These are phyloP conservation scores for Enteromius mattozi DNA, from an alignment of 2,797 vertebrate species.

Conservation along the genomic window DNA sequence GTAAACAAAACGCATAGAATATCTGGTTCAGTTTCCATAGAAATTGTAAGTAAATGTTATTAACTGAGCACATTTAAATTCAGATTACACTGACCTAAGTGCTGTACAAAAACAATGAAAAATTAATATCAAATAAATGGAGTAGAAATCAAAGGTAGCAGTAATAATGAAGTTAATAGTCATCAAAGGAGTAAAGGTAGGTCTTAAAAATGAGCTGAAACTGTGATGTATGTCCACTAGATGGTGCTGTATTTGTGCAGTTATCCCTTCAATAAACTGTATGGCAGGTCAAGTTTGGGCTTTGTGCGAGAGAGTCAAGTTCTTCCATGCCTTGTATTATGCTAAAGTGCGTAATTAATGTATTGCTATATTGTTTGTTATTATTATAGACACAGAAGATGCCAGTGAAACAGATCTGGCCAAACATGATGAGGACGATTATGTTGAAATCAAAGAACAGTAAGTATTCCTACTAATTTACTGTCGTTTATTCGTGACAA, in stretches of 20 bases:
- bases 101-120: too few species aligned
- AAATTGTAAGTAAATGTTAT: neutral
- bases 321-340: neutral
- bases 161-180: too few species aligned
- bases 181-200: too few species aligned
- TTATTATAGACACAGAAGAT: conserved; percentile 91
- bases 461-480: conserved; percentile 76
- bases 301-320: neutral
- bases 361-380: neutral
- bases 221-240: neutral
- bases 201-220: neutral
- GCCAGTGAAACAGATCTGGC: conserved; percentile 97
- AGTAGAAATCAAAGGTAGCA: too few species aligned
- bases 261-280: neutral
- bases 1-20: neutral
- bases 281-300: neutral
- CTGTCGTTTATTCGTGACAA: neutral
- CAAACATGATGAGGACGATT: conserved; percentile 96
- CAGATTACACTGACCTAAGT: too few species aligned
- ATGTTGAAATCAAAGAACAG: conserved; percentile 99
- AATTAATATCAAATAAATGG: too few species aligned
- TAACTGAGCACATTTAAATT: too few species aligned
- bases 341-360: neutral
- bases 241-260: neutral
- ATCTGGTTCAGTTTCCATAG: too few species aligned